Evolutionary conservation across 2,113 vertebrate species (phyloP).

Genomic region (Camarhynchus parvulus): DNA sequence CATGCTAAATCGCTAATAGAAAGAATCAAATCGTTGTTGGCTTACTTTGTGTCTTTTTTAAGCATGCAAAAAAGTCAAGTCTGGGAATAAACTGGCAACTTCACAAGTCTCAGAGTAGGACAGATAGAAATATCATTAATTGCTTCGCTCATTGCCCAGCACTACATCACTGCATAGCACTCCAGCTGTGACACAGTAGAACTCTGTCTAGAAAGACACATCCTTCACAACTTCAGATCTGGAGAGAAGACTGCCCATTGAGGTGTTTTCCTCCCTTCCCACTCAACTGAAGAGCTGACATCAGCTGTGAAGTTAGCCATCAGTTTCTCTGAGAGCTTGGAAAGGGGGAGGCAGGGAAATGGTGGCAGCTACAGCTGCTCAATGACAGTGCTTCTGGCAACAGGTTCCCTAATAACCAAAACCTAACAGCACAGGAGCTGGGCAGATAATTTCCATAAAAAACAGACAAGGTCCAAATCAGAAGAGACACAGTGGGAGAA

Average conservation of each 20-base stretch:
- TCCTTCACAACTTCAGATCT: neutral
- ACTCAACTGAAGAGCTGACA: neutral
- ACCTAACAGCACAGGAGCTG: neutral
- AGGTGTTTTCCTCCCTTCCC: neutral
- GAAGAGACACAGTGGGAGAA: neutral
- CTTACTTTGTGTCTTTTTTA: conserved; percentile 3
- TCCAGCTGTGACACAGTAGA: neutral
- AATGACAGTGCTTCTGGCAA: neutral
- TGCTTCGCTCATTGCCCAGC: neutral
- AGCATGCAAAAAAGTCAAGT: neutral
- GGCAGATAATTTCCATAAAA: neutral
- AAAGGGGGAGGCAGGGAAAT: neutral
- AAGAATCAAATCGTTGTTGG: neutral
- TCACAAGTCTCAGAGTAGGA: neutral
- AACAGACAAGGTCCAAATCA: neutral
- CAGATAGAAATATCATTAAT: neutral
- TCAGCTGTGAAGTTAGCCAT: neutral
- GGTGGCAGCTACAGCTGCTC: neutral
- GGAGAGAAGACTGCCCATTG: neutral
- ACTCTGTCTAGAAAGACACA: neutral
- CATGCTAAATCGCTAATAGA: neutral
- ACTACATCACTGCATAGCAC: neutral
- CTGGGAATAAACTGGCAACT: neutral
- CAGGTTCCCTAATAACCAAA: neutral
- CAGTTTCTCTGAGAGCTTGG: neutral